phyloP scores from a whole-genome alignment of 1,140 invertebrate species.

The Streblospio benedicti region DNA sequence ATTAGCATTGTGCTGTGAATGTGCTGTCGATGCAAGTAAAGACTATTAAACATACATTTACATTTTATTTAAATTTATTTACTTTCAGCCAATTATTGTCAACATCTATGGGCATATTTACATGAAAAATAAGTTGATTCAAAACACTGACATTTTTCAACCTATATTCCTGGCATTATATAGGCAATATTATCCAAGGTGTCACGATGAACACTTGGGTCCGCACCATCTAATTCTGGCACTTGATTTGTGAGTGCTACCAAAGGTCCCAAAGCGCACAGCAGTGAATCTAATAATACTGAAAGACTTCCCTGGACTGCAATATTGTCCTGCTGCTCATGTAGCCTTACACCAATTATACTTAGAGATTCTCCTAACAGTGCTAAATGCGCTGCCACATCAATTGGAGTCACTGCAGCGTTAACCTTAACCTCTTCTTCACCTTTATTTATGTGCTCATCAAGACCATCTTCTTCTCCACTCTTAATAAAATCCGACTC shows the following conservation, averaged over 20 bases:
- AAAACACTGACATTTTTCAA: too few species aligned
- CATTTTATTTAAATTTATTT: too few species aligned
- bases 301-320: constrained; percentile 88
- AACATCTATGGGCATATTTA: too few species aligned
- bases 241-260: constrained; percentile 78
- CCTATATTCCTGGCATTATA: constrained; percentile 90
- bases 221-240: constrained; percentile 64
- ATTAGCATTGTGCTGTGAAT: too few species aligned
- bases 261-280: constrained; percentile 85
- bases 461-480: too few species aligned
- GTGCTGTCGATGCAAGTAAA: too few species aligned
- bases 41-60: too few species aligned
- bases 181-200: constrained; percentile 92
- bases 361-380: constrained; percentile 84
- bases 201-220: constrained; percentile 59
- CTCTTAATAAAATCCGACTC: too few species aligned
- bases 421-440: too few species aligned
- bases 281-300: constrained; percentile 82
- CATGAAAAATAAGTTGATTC: too few species aligned
- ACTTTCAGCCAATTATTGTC: too few species aligned
- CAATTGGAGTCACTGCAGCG: constrained; percentile 82
- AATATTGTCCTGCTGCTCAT: constrained; percentile 85
- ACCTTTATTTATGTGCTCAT: too few species aligned
- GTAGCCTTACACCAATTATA: constrained; percentile 82
- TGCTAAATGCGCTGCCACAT: constrained; percentile 83